Percentiles rank a stretch among this genome's conserved stretches.
phyloP scores from a whole-genome alignment of 2,888 invertebrate species.

The Aspidiotus destructor region DNA sequence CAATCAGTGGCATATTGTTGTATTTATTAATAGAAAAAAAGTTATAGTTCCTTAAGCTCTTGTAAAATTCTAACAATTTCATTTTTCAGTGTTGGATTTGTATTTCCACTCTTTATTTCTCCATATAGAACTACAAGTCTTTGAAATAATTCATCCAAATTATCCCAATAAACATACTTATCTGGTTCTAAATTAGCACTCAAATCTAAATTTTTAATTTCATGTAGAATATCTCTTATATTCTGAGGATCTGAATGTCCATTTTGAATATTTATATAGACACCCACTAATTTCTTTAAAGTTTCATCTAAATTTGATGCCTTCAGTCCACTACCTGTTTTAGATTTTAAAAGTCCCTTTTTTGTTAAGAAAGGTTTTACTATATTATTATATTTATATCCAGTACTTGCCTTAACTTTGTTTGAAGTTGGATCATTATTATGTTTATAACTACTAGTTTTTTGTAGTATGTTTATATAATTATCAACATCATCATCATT shows the following conservation, averaged over 20 bases:
- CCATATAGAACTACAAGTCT: constrained; percentile 8
- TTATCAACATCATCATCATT: background rate
- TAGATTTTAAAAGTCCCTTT: background rate
- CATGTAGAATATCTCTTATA: constrained; percentile 6
- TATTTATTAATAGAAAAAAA: constrained; percentile 12
- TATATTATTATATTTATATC: constrained; percentile 9
- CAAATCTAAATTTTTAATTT: constrained; percentile 12
- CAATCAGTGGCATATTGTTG: background rate
- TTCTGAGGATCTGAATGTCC: constrained; percentile 6
- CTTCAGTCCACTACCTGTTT: constrained; percentile 5
- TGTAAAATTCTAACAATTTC: constrained; percentile 15
- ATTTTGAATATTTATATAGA: constrained; percentile 16
- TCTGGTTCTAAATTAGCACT: constrained; percentile 1
- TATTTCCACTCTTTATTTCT: constrained; percentile 11
- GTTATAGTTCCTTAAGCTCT: constrained; percentile 15
- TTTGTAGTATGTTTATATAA: background rate
- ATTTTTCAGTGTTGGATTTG: constrained; percentile 7
- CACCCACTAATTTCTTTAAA: constrained; percentile 14
- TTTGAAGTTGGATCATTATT: constrained; percentile 6
- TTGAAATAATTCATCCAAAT: constrained; percentile 17
- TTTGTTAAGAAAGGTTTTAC: constrained; percentile 5
- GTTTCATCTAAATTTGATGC: background rate
- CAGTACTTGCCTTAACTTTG: constrained; percentile 1
- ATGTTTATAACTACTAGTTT: constrained; percentile 14
- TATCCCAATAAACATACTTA: constrained; percentile 17